Percentiles rank a stretch among this genome's conserved stretches.
Conservation (phyloP, 1,140 invertebrate species). For the Vollenhovia emeryi region DNA sequence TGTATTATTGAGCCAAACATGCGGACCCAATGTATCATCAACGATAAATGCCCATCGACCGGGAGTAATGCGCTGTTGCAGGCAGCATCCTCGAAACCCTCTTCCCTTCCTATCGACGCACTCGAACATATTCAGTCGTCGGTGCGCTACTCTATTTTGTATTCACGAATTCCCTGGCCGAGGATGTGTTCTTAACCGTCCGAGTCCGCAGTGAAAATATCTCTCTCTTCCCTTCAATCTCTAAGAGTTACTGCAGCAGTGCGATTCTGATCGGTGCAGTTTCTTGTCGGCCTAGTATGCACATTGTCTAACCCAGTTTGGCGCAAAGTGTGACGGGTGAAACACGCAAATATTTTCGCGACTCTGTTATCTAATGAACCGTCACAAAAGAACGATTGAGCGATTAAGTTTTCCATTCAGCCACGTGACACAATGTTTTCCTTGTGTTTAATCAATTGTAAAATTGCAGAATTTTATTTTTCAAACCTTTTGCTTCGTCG, state of each 20-base stretch:
- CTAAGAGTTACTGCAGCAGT: slow-evolving; percentile 4
- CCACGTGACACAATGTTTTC: not conserved
- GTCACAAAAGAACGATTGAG: not conserved
- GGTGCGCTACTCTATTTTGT: slow-evolving; percentile 22
- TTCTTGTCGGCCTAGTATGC: slow-evolving; percentile 4
- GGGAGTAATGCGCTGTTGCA: slow-evolving; percentile 24
- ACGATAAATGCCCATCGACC: slow-evolving; percentile 25
- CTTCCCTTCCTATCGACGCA: not conserved
- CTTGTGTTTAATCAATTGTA: not conserved
- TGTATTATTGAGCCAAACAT: not conserved
- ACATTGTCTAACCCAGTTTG: slow-evolving; percentile 39
- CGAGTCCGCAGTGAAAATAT: slow-evolving; percentile 33
- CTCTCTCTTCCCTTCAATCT: slow-evolving; percentile 36
- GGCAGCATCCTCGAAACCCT: not conserved
- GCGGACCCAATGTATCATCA: slow-evolving; percentile 5
- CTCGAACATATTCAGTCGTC: slow-evolving; percentile 28
- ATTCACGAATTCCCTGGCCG: slow-evolving; percentile 52
- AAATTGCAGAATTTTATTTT: not conserved
- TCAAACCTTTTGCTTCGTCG: not conserved
- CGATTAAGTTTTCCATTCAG: not conserved
- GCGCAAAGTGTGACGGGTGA: slow-evolving; percentile 8
- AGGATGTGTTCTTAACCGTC: slow-evolving; percentile 29
- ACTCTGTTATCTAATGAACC: not conserved
- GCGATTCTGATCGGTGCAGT: slow-evolving; percentile 43
- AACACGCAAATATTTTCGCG: slow-evolving; percentile 16